phyloP scores from a whole-genome alignment of 2,113 vertebrate genomes.

The Lucifuga dentata region DNA sequence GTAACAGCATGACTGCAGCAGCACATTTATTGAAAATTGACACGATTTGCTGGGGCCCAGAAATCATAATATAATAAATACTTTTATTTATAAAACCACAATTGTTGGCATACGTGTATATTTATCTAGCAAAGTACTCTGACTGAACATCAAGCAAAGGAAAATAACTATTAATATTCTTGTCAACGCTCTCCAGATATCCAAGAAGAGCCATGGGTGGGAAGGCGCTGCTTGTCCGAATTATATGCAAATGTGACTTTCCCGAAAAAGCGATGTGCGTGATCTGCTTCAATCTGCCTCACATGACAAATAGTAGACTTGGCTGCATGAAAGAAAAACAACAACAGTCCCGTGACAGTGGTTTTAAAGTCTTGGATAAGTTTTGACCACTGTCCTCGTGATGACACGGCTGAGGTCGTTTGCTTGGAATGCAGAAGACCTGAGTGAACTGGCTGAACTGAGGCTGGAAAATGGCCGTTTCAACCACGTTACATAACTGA shows the following conservation, averaged over 20 bases:
- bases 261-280: constrained; percentile 31
- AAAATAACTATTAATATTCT: constrained; percentile 28
- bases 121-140: not conserved
- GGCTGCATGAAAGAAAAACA: constrained; percentile 50
- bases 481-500: not conserved
- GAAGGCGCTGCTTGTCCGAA: constrained; percentile 40
- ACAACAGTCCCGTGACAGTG: constrained; percentile 36
- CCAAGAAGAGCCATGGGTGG: not conserved
- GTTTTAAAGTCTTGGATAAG: constrained; percentile 29
- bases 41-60: not conserved
- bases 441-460: constrained; percentile 47
- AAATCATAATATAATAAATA: constrained; percentile 12
- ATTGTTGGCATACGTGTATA: not conserved
- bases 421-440: constrained; percentile 7
- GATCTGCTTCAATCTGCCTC: constrained; percentile 27
- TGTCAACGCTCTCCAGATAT: constrained; percentile 31
- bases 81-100: not conserved
- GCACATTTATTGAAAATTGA: constrained; percentile 17
- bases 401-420: constrained; percentile 17
- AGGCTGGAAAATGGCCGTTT: no score
- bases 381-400: constrained; percentile 12
- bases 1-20: not conserved
- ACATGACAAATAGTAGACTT: constrained; percentile 41
- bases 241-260: constrained; percentile 45
- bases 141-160: constrained; percentile 5